Base-by-base conservation (phyloP, 2,888 invertebrate species). In the Exocentrus adspersus region DNA sequence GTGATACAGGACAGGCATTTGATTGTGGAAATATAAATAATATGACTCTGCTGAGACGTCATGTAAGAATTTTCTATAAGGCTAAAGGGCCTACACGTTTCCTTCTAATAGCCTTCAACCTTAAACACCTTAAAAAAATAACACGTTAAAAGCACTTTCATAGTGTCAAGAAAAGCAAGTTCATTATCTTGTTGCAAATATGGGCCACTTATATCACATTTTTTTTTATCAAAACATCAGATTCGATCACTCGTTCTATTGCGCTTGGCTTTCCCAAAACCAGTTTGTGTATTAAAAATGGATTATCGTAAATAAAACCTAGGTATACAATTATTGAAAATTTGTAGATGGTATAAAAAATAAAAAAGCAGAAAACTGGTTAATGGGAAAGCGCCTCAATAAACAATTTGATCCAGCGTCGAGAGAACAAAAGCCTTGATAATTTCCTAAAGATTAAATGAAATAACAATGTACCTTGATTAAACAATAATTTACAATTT, bases 401-500 rank as follows among this genome's bases (percentile, higher is more conserved):
- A 14, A 21, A 12, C 21, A 48, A 21, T 30, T 21, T 16, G 9
- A 14, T 14, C n/a, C 16, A 12, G 20, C 32, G 10, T 46, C 6
- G 46, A 57, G 46, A 46, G 20, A 37, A 10, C 30, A 57, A 54
- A 57, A 57, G 57, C 57, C 57, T 57, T 57, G 57, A 57, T 57
- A 54, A 17, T 43, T 54, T 43, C 43, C 54, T 54, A 57, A 17
- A 45, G 12, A n/a, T 28, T 63, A 50, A 70, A 64, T 56, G 60
- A 68, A 68, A 65, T 60, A 65, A 69, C 63, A 69, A 69, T 62
- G 60, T 61, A 52, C 54, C 64, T 59, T 30, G 45, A 12, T 70
- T 50, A 51, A 68, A 65, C 21, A 68, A 70, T 64, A 68, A 70
- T 68, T 70, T 70, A 70, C 65, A 67, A 54, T 66, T 68, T 64